Evolutionary conservation across 1,140 invertebrate species (phyloP).

Genomic region (Lysiphlebus fabarum): DNA sequence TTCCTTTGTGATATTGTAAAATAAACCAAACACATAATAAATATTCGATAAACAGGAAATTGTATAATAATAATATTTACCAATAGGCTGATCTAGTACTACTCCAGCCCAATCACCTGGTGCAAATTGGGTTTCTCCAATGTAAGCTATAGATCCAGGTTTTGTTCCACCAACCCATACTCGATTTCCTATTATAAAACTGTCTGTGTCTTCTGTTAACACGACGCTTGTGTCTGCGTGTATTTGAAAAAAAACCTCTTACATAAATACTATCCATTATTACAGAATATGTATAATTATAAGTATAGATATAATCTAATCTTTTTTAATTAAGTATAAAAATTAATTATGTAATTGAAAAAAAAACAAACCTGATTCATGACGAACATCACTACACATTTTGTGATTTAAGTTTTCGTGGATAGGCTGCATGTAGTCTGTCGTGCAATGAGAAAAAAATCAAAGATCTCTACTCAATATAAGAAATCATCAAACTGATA

Average conservation of each 20-base stretch:
- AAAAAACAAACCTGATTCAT: no score
- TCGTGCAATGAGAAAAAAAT: conserved; percentile 55
- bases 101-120: conserved; percentile 96
- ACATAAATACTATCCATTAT: conserved; percentile 1
- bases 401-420: conserved; percentile 67
- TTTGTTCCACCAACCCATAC: conserved; percentile 96
- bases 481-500: conserved; percentile 17
- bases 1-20: conserved; percentile 60
- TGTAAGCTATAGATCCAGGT: conserved; percentile 91
- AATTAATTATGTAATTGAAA: no score
- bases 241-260: conserved; percentile 15
- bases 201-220: conserved; percentile 86
- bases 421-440: conserved; percentile 66
- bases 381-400: conserved; percentile 65
- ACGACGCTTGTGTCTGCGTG: conserved; percentile 74
- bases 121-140: conserved; percentile 96
- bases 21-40: not conserved
- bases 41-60: conserved; percentile 4
- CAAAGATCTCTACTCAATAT: conserved; percentile 46
- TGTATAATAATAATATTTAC: conserved; percentile 53
- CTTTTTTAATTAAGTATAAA: no score
- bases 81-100: conserved; percentile 89
- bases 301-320: no score
- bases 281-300: conserved; percentile 15
- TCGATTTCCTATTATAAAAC: conserved; percentile 91